Evolutionary conservation across 2,797 vertebrate species (phyloP).

Genomic region (Anguilla obscura): DNA sequence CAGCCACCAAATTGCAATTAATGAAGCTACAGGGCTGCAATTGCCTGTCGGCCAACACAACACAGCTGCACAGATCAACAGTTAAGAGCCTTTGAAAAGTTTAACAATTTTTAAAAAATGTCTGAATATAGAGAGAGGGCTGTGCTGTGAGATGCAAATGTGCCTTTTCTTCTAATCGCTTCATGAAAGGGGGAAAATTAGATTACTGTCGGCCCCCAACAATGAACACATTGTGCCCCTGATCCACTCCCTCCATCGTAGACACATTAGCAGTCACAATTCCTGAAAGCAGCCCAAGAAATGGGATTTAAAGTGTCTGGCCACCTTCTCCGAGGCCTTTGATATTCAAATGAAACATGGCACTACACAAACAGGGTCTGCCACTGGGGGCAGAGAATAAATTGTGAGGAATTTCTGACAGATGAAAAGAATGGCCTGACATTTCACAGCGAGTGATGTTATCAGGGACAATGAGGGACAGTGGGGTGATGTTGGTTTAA

Average conservation of each 20-base stretch:
- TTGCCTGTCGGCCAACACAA: slow-evolving; percentile 32
- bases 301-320: slow-evolving; percentile 69
- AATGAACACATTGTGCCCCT: slow-evolving; percentile 63
- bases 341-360: slow-evolving; percentile 77
- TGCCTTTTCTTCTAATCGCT: slow-evolving; percentile 44
- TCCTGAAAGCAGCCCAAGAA: slow-evolving; percentile 57
- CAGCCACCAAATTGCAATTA: background rate
- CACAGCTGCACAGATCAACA: slow-evolving; percentile 36
- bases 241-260: slow-evolving; percentile 61
- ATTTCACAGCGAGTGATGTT: slow-evolving; percentile 62
- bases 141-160: slow-evolving; percentile 56
- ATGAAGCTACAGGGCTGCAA: slow-evolving; percentile 12
- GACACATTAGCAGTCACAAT: slow-evolving; percentile 66
- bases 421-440: slow-evolving; percentile 71
- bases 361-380: slow-evolving; percentile 64
- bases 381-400: slow-evolving; percentile 57
- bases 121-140: slow-evolving; percentile 36
- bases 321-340: slow-evolving; percentile 67
- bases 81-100: slow-evolving; percentile 35
- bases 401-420: slow-evolving; percentile 70
- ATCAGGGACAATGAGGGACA: slow-evolving; percentile 49
- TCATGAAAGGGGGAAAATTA: slow-evolving; percentile 48
- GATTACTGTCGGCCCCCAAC: slow-evolving; percentile 58
- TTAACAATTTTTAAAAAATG: slow-evolving; percentile 49
- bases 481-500: slow-evolving; percentile 67